These are phyloP conservation scores for Acridotheres tristis DNA, from an alignment of 2,797 vertebrate species.

Conservation along the genomic window DNA sequence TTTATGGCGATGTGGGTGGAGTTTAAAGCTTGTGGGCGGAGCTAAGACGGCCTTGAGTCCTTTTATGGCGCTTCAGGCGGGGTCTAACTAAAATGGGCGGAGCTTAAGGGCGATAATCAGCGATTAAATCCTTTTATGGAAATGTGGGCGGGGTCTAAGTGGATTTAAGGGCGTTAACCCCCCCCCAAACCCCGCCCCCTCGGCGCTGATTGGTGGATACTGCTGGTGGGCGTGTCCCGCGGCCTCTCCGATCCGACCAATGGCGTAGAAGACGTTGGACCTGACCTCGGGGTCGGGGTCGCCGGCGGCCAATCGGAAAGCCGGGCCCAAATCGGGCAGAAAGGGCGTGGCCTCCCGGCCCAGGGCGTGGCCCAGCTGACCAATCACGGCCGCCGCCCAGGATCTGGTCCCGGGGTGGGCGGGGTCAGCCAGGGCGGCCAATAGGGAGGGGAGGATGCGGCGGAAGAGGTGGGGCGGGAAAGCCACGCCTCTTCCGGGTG, in stretches of 20 bases:
- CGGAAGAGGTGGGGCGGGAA: not conserved
- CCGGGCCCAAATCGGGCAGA: accelerated
- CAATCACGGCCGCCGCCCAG: not conserved
- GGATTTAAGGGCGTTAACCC: no score
- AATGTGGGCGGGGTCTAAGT: not conserved
- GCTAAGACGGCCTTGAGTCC: no score
- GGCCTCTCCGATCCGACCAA: not conserved
- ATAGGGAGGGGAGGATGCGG: not conserved
- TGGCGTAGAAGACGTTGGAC: not conserved
- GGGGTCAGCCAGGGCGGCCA: not conserved
- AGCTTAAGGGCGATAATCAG: no score
- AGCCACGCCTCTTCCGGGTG: not conserved
- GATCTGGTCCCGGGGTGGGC: not conserved
- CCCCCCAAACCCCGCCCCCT: no score
- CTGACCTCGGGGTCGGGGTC: not conserved
- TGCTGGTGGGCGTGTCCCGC: accelerated
- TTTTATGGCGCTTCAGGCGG: no score
- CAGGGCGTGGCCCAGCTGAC: not conserved
- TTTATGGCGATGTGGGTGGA: no score
- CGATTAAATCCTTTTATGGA: no score
- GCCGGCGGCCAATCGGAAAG: accelerated
- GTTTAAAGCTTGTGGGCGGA: no score
- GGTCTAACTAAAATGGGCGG: no score
- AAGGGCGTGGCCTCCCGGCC: not conserved
- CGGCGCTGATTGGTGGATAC: accelerated